phyloP scores from a whole-genome alignment of 53 echinoderm and acorn worm species.

The Antedon mediterranea region DNA sequence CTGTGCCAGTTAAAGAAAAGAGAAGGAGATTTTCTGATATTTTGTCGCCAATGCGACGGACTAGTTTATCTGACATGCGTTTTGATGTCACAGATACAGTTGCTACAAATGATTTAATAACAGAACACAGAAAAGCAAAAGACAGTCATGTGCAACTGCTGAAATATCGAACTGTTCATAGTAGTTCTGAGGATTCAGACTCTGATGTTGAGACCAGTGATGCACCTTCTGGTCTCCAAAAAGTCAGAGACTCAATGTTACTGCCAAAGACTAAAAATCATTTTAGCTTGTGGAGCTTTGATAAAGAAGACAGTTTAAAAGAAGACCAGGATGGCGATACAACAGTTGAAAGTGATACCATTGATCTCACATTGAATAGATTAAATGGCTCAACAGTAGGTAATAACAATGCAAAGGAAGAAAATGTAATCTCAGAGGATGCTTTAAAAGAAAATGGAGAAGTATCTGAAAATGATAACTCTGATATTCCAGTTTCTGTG shows the following conservation, averaged over 20 bases:
- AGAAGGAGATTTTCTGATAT: not conserved
- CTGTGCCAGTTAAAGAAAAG: not conserved
- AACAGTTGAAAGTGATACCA: not conserved
- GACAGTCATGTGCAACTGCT: slow-evolving; percentile 29
- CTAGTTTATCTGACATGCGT: slow-evolving; percentile 22
- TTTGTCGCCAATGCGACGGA: not conserved
- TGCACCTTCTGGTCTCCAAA: not conserved
- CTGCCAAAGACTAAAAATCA: slow-evolving; percentile 5
- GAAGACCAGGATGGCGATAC: not conserved
- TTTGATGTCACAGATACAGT: slow-evolving; percentile 49
- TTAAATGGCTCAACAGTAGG: slow-evolving; percentile 2
- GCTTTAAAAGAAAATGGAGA: not conserved
- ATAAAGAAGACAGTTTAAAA: not conserved
- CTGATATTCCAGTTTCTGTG: slow-evolving; percentile 60
- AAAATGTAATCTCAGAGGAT: not conserved
- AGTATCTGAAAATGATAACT: not conserved
- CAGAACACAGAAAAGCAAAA: slow-evolving; percentile 3
- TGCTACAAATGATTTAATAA: slow-evolving; percentile 27
- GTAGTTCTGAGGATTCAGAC: not conserved
- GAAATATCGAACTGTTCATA: slow-evolving; percentile 4
- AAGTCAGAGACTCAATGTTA: slow-evolving; percentile 9
- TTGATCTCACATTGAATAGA: not conserved
- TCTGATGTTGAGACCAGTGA: slow-evolving; percentile 3
- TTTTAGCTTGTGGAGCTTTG: slow-evolving; percentile 1
- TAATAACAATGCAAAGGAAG: not conserved